These are phyloP conservation scores for Saimiri boliviensis DNA, from an alignment of 2,113 vertebrate species.

Conservation along the genomic window DNA sequence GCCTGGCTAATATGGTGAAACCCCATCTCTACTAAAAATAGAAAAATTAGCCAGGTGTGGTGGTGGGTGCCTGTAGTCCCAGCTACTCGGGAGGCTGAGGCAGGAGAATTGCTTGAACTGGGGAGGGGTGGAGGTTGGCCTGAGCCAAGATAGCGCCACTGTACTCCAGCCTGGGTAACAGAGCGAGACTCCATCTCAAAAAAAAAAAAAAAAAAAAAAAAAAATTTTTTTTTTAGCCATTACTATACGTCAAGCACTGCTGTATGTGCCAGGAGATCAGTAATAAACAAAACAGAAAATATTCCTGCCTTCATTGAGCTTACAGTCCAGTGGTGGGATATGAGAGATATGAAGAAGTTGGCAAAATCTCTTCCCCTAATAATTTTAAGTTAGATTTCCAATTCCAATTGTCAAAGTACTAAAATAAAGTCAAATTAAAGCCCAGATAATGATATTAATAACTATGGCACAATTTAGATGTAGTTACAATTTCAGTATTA, in stretches of 20 bases:
- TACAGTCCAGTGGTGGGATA: not conserved
- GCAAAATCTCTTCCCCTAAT: not conserved
- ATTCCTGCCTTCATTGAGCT: not conserved
- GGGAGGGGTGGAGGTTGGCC: no score
- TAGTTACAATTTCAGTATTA: not conserved
- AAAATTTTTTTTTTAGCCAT: not conserved
- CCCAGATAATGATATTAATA: not conserved
- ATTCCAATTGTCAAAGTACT: not conserved
- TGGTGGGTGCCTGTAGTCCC: no score
- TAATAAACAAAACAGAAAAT: not conserved
- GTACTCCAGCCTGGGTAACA: no score
- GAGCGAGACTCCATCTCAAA: no score
- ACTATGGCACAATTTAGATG: not conserved
- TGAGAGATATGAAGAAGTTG: not conserved
- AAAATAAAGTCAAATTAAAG: constrained; percentile 22
- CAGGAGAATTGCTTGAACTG: no score
- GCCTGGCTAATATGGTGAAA: no score
- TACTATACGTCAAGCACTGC: not conserved
- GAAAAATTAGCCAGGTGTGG: no score
- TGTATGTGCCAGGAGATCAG: not conserved
- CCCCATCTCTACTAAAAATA: no score
- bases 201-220: no score
- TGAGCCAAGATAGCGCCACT: no score
- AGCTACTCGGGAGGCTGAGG: no score
- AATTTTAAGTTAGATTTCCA: not conserved